Evolutionary conservation across 1,140 invertebrate genomes (phyloP).

Genomic region (Colletes latitarsis): DNA sequence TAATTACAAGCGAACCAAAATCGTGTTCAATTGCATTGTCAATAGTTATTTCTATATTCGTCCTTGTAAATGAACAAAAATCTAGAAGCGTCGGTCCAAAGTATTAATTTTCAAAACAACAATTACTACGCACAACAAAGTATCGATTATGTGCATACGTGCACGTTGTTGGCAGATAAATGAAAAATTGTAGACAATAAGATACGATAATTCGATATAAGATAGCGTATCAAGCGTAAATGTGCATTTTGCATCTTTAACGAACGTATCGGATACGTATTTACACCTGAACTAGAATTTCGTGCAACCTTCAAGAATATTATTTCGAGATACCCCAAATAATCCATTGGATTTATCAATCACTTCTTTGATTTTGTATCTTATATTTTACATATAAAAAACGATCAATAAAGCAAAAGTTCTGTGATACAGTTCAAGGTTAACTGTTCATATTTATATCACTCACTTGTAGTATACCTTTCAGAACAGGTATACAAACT

Average conservation of each 20-base stretch:
- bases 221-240: not conserved
- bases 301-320: not conserved
- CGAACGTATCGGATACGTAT: not conserved
- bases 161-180: not conserved
- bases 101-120: conserved; percentile 18
- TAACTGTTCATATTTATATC: not conserved
- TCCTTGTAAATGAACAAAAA: not conserved
- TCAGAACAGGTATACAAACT: not conserved
- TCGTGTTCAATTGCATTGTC: too few species aligned
- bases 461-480: not conserved
- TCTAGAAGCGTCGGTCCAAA: not conserved
- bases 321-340: not conserved
- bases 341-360: not conserved
- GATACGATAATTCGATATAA: not conserved
- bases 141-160: not conserved
- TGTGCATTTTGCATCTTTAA: not conserved
- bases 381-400: not conserved
- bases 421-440: conserved; percentile 8
- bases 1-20: too few species aligned
- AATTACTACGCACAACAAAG: not conserved
- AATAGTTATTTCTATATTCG: not conserved
- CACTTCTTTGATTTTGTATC: not conserved
- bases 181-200: not conserved
- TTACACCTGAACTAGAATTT: not conserved
- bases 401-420: conserved; percentile 32